These are phyloP conservation scores for Gymnogyps californianus DNA, from an alignment of 2,113 vertebrate species.

Conservation along the genomic window DNA sequence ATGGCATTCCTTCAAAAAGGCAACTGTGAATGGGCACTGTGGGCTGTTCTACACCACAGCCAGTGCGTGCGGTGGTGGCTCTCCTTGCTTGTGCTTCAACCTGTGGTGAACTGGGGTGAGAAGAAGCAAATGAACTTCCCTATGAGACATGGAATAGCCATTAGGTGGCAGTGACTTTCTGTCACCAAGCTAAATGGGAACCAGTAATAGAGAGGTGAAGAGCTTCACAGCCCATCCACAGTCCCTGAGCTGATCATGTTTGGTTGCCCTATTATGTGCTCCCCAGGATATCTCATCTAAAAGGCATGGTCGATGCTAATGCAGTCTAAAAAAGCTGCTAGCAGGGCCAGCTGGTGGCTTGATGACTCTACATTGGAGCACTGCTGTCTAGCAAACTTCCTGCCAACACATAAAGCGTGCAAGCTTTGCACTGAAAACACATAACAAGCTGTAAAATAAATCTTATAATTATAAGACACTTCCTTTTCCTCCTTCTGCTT, in stretches of 20 bases:
- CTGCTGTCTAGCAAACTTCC: slow-evolving; percentile 29
- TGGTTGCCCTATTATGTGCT: background rate
- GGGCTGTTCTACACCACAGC: background rate
- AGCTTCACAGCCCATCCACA: background rate
- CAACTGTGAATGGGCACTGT: background rate
- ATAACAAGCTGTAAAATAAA: slow-evolving; percentile 24
- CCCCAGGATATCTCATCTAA: background rate
- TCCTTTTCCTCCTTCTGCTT: slow-evolving; percentile 4
- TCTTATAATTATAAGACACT: background rate
- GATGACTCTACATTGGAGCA: slow-evolving; percentile 7
- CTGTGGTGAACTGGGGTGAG: background rate
- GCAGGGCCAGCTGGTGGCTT: slow-evolving; percentile 41
- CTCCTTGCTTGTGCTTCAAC: background rate
- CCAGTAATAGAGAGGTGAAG: background rate
- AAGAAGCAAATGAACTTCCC: background rate
- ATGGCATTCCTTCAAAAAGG: background rate
- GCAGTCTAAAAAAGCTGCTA: background rate
- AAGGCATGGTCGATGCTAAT: background rate
- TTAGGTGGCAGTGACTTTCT: slow-evolving; percentile 43
- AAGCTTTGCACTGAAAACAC: slow-evolving; percentile 33
- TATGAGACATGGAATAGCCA: background rate
- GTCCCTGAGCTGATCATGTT: background rate
- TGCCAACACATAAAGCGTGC: background rate
- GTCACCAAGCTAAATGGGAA: background rate
- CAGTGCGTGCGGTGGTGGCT: background rate